phyloP scores from a whole-genome alignment of 2,113 vertebrate genomes.

The Oreocharis arfaki region DNA sequence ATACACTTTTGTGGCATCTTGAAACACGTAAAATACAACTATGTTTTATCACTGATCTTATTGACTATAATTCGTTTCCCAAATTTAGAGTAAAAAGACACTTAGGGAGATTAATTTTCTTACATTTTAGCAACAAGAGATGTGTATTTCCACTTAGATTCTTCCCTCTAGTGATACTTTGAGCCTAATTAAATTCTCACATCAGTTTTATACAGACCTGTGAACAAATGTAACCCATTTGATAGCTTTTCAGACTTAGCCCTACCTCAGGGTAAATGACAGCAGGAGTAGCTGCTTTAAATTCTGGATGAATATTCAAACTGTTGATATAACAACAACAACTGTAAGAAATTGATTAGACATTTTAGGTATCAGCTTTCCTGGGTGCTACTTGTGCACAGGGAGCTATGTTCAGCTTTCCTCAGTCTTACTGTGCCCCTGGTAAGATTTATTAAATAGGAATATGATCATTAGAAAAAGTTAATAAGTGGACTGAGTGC shows the following conservation, averaged over 20 bases:
- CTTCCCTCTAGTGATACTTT: neutral
- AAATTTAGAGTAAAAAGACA: neutral
- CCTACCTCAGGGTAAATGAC: neutral
- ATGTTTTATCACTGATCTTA: neutral
- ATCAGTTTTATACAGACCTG: neutral
- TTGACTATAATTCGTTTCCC: neutral
- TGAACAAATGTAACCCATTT: neutral
- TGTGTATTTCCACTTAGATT: neutral
- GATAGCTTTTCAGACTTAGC: neutral
- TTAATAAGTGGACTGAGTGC: neutral
- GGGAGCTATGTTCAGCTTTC: neutral
- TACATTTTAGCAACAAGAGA: neutral
- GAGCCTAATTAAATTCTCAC: neutral
- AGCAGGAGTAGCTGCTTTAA: neutral
- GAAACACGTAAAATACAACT: neutral
- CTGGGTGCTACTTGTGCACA: neutral
- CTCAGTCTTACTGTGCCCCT: neutral
- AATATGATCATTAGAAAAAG: neutral
- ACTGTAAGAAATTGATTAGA: neutral
- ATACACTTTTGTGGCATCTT: neutral
- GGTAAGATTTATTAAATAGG: neutral
- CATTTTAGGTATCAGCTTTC: neutral
- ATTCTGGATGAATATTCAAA: neutral
- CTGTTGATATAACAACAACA: neutral
- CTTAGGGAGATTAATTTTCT: neutral